Base-by-base conservation (phyloP, 2,797 vertebrate species). In the Decapterus maruadsi region DNA sequence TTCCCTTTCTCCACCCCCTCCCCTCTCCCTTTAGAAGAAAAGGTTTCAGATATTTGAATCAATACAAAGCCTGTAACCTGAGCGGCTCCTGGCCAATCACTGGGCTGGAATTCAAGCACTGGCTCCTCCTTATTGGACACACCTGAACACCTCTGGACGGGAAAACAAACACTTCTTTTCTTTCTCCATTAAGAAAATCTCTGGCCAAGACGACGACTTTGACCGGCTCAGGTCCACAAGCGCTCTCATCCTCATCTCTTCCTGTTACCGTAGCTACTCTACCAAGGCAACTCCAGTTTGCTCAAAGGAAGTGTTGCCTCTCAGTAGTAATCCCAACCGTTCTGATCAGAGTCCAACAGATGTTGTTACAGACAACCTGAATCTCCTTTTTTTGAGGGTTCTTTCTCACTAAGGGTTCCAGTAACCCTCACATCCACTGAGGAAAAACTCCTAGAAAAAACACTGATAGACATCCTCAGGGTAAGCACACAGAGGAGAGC, bases 1-100 rank as follows among this genome's bases (percentile, higher is more conserved):
- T 50, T 2, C 5, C n/a, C 26, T 20, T 42, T 46, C 40, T 50
- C 22, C 8, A 22, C 11, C 40, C 4, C 1, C 40, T 1, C 1
- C 43, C 16, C 50, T 22, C 11, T 51, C 6, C 4, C 11, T 65
- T 60, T 76, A 42, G 20, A 64, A 74, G 31, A 51, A 68, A 68
- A 60, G 40, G 16, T 77, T 91, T 92, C 63, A 90, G 86, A 93
- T 74, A 80, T 95, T 93, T 94, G 85, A 95, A 95, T 84, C 86
- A 84, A 78, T 86, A 94, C 91, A 94, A 87, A 88, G 75, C 50
- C 56, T 73, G 81, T 77, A 89, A 89, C 72, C 67, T 31, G 51
- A 84, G 68, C 22, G 50, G 70, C 61, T 72, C 71, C 14, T 42
- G 83, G 78, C 93, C 93, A 94, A 90, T 92, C 71, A 3, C 38